phyloP scores from a whole-genome alignment of 2,113 vertebrate species.

The Butorides virescens region DNA sequence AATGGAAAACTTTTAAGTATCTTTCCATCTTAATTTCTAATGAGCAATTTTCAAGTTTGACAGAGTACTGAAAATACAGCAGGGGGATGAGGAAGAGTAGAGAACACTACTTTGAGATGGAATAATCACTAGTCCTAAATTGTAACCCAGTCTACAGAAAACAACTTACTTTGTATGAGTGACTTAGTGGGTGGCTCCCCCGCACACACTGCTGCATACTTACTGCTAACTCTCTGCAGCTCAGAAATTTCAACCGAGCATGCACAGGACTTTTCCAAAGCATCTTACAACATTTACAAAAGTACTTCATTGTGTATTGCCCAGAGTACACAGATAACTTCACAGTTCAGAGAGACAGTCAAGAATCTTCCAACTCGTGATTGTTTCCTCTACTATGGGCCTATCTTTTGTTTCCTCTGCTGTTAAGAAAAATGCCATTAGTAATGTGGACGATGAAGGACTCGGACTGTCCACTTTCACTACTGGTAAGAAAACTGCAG shows the following conservation, averaged over 20 bases:
- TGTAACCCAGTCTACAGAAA: background rate
- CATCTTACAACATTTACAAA: background rate
- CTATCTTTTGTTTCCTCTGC: background rate
- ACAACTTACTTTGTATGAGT: too few relatives aligned
- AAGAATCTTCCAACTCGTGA: background rate
- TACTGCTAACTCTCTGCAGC: background rate
- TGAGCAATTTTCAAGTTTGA: conserved; percentile 14
- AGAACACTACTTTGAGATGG: background rate
- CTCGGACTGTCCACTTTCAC: background rate
- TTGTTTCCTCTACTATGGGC: background rate
- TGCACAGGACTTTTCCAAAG: background rate
- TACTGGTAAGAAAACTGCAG: background rate
- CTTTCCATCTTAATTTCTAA: conserved; percentile 5
- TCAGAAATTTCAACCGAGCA: background rate
- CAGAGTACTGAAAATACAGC: background rate
- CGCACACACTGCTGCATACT: background rate
- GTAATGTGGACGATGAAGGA: background rate
- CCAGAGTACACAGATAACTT: background rate
- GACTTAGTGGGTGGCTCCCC: background rate
- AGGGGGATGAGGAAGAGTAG: background rate
- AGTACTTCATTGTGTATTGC: background rate
- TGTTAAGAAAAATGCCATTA: background rate
- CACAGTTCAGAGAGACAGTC: background rate
- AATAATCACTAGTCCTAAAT: background rate
- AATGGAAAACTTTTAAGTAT: background rate